phyloP scores from a whole-genome alignment of 2,888 invertebrate genomes.

The Coecobrya sp. region DNA sequence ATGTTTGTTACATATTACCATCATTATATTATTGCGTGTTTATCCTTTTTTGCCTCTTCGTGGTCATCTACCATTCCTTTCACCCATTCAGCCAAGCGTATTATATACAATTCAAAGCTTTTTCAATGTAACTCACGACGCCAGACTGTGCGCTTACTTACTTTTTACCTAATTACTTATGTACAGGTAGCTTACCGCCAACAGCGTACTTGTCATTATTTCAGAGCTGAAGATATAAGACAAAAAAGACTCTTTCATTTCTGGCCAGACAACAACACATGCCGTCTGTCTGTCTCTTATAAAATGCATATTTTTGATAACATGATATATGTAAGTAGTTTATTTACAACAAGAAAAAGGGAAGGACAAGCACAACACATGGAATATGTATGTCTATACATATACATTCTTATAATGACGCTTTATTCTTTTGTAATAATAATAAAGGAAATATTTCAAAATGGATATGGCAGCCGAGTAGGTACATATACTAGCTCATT shows the following conservation, averaged over 20 bases:
- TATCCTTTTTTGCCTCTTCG: not conserved
- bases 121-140: not conserved
- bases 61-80: not conserved
- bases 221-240: not conserved
- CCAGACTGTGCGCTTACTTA: not conserved
- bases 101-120: not conserved
- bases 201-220: not conserved
- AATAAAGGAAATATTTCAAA: too few species aligned
- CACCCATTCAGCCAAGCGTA: not conserved
- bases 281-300: not conserved
- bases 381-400: too few species aligned
- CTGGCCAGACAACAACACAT: not conserved
- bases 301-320: too few species aligned
- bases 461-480: too few species aligned
- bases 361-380: too few species aligned
- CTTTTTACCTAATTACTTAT: not conserved
- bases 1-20: not conserved
- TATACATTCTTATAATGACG: too few species aligned
- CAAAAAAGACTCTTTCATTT: not conserved
- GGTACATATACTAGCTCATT: not conserved
- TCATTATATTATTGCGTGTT: not conserved
- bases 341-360: too few species aligned
- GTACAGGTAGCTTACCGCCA: not conserved
- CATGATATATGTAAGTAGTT: too few species aligned
- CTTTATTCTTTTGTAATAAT: too few species aligned